Evolutionary conservation across 2,888 invertebrate species (phyloP).

Genomic region (Lasiommata megera): DNA sequence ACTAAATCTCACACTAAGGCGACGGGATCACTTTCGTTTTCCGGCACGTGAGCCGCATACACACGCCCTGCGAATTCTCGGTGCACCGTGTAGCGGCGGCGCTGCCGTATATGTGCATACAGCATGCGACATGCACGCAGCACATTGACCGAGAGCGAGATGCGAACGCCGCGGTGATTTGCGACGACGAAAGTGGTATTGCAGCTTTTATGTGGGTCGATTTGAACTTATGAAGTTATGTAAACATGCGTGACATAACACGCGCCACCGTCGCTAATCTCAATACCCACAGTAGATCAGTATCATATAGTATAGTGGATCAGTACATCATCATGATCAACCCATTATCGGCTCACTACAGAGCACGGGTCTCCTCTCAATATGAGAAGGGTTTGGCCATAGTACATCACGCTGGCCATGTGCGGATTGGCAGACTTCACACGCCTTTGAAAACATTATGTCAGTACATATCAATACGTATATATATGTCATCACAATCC

Average conservation of each 20-base stretch:
- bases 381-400: no score
- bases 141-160: conserved; percentile 79
- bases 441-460: no score
- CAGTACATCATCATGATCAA: no score
- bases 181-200: conserved; percentile 80
- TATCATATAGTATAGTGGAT: no score
- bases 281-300: not conserved
- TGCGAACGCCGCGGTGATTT: conserved; percentile 74
- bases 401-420: no score
- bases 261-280: conserved; percentile 19
- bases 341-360: no score
- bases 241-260: conserved; percentile 62
- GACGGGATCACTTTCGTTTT: conserved; percentile 73
- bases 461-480: no score
- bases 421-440: no score
- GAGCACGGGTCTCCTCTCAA: no score
- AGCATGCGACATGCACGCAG: conserved; percentile 76
- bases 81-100: conserved; percentile 69
- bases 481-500: no score
- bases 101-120: conserved; percentile 75
- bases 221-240: conserved; percentile 62
- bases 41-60: conserved; percentile 74
- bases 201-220: conserved; percentile 78
- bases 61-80: conserved; percentile 73
- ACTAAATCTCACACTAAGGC: no score